Evolutionary conservation across 2,113 vertebrate genomes (phyloP).

Genomic region (Psittacara wagleri): DNA sequence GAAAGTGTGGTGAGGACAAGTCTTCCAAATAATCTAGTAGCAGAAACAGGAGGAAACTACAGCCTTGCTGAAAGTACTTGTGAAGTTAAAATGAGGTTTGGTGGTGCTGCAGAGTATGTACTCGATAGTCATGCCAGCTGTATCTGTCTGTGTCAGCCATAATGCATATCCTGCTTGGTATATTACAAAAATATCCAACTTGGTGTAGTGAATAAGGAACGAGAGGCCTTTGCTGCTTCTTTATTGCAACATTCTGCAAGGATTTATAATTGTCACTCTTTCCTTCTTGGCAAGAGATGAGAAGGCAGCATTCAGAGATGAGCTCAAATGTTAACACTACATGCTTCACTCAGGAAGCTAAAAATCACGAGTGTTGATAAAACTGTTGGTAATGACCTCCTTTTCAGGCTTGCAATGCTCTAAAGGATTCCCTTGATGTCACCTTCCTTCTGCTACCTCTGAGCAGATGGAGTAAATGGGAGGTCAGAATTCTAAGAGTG

Average conservation of each 20-base stretch:
- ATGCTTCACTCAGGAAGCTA: not conserved
- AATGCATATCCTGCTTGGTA: not conserved
- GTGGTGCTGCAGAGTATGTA: not conserved
- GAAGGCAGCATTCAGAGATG: not conserved
- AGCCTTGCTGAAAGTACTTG: not conserved
- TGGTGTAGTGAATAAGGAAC: not conserved
- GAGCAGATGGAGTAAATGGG: not conserved
- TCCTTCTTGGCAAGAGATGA: constrained; percentile 23
- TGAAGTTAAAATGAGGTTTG: not conserved
- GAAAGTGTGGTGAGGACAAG: not conserved
- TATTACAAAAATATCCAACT: not conserved
- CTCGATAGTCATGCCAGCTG: not conserved
- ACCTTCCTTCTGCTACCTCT: not conserved
- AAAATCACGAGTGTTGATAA: not conserved
- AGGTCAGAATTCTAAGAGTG: not conserved
- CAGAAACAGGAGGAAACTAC: not conserved
- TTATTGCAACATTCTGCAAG: not conserved
- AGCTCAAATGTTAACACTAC: not conserved
- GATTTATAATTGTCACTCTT: not conserved
- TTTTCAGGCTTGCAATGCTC: not conserved
- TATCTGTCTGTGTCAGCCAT: not conserved
- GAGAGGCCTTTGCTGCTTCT: not conserved
- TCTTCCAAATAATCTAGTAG: not conserved
- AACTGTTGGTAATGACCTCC: not conserved
- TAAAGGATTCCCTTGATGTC: not conserved